These are phyloP conservation scores for Neocrepidodera transversa DNA, from an alignment of 2,888 invertebrate genomes.

Conservation along the genomic window DNA sequence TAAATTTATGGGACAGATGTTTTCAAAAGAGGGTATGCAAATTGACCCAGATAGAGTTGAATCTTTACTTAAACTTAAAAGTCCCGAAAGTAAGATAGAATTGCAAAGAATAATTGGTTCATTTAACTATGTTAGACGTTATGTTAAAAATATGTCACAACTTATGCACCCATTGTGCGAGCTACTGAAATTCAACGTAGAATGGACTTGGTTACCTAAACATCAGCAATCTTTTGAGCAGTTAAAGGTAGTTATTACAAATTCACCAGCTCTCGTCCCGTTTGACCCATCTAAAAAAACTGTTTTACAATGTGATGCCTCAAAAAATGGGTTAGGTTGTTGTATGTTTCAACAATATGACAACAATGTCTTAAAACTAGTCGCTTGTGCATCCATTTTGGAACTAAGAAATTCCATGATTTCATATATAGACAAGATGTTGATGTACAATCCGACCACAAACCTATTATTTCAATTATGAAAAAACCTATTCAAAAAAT, in stretches of 20 bases:
- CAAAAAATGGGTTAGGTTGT: slow-evolving; percentile 3
- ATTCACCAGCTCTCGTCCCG: neutral
- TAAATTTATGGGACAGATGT: slow-evolving; percentile 22
- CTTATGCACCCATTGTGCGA: slow-evolving; percentile 26
- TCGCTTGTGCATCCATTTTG: neutral
- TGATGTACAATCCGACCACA: neutral
- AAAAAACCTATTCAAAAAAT: neutral
- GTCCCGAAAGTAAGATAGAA: neutral
- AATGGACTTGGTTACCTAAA: slow-evolving; percentile 32
- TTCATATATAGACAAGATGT: neutral
- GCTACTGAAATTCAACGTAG: slow-evolving; percentile 36
- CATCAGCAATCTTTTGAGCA: slow-evolving; percentile 33
- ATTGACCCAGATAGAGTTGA: slow-evolving; percentile 8
- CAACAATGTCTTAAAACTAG: neutral
- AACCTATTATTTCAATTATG: neutral
- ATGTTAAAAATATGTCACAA: slow-evolving; percentile 24
- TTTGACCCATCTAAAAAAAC: neutral
- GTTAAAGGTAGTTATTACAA: slow-evolving; percentile 27
- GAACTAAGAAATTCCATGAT: neutral
- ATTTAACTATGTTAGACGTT: neutral
- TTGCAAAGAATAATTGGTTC: neutral
- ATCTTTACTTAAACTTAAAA: neutral
- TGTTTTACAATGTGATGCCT: slow-evolving; percentile 5
- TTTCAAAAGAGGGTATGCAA: slow-evolving; percentile 5
- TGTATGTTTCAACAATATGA: slow-evolving; percentile 1